A percentile compares a stretch with the other conserved stretches of the same genome.
Evolutionary conservation across 64 coral and sea anemone species (phyloP).

Genomic region (Catalaphyllia jardinei): DNA sequence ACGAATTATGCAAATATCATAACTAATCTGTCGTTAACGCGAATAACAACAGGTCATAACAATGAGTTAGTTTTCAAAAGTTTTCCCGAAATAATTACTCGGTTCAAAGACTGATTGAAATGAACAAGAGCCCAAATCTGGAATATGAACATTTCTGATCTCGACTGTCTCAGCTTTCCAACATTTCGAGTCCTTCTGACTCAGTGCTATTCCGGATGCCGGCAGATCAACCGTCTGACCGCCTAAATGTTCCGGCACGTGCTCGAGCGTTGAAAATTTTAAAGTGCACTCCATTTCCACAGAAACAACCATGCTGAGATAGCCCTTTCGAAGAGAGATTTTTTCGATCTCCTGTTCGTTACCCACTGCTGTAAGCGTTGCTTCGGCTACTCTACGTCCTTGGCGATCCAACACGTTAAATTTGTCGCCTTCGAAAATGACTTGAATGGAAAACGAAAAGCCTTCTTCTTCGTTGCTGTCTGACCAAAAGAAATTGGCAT

Average conservation of each 20-base stretch:
- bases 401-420: slow-evolving; percentile 65
- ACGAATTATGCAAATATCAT: no score
- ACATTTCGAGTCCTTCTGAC: background rate
- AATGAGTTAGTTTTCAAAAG: no score
- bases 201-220: background rate
- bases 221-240: background rate
- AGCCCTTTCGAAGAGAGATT: background rate
- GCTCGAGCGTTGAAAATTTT: slow-evolving; percentile 16
- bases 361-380: background rate
- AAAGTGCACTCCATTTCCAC: slow-evolving; percentile 25
- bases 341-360: slow-evolving; percentile 12
- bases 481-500: slow-evolving; percentile 95
- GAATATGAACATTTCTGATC: slow-evolving; percentile 32
- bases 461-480: slow-evolving; percentile 83
- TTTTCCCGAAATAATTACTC: no score
- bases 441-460: slow-evolving; percentile 72
- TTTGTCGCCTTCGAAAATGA: slow-evolving; percentile 45
- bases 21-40: no score
- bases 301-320: background rate
- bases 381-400: slow-evolving; percentile 16
- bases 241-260: slow-evolving; percentile 22
- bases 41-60: no score
- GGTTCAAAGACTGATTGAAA: slow-evolving; percentile 2
- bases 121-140: slow-evolving; percentile 4
- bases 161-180: slow-evolving; percentile 7